Base-by-base conservation (phyloP, 92 coral and sea anemone genomes). In the Palythoa heliodiscus region DNA sequence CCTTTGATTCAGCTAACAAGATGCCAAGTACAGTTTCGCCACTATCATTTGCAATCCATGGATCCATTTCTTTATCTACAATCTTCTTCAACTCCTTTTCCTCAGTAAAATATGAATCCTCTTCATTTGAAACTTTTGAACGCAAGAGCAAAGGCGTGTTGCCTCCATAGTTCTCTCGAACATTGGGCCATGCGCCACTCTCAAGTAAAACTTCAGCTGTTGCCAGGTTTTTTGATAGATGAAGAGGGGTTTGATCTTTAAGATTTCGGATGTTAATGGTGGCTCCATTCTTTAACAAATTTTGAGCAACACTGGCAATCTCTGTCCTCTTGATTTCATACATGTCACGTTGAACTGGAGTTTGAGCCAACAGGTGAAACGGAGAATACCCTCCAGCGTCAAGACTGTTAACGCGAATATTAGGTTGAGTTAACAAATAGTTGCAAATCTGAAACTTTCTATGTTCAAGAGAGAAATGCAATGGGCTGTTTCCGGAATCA, bases 101-200 rank as follows among this genome's bases (percentile, higher is more conserved):
- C 23, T 76, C 54, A 24, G 53, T 20, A 10, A 13, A 35, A 25
- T 3, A 25, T 3, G 82, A 22, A 5, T 53, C 19, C 16, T 19
- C 12, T 57, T 25, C 10, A 17, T 24, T 52, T 7, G n/a, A 13
- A 12, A 16, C 5, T 55, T 76, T 76, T n/a, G 53, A 24, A 12
- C 50, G 54, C 8, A 22, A 22, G 13, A 54, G 23, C 40, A 76
- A 35, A 23, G 82, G 82, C 23, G 64, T 76, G 40, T 76, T 66
- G 23, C 82, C 67, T 24, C 53, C 53, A 48, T 76, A 53, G 19
- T 52, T 22, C 13, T 76, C 82, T 8, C 29, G 15, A 14, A 17
- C 82, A 57, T 76, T 54, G 54, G 82, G 37, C 47, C 35, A 15
- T 22, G 82, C 66, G 13, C 82, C 82, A 35, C 53, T 76, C 22